Evolutionary conservation across 2,888 invertebrate genomes (phyloP), one percentile per base, ranked within the genome.

Genomic region (Diachrysia chrysitis): DNA sequence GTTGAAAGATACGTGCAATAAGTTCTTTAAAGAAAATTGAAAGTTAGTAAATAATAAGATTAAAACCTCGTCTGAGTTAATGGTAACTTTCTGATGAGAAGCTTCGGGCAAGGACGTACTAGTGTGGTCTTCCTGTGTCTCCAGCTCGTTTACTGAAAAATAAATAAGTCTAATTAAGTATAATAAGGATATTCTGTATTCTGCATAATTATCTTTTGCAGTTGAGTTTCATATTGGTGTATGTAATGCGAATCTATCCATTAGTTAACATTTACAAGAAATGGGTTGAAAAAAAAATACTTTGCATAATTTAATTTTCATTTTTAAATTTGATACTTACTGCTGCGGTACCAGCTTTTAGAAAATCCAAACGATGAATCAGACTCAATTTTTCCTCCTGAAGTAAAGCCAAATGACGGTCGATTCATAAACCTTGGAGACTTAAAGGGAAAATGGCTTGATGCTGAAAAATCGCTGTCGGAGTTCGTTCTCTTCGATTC

Each of bases 141-240:
- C 95, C 84, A 96, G 88, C 82, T 96, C 95, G 84, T 96, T 96
- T 85, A 96, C 96, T 96, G 92, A 81, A 95, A 95, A 21, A 25
- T 19, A 57, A 66, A 46, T 17, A 1, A 32, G 16, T 35, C n/a
- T 16, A 32, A 32, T 46, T 46, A 17, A n/a, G 7, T 2, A 29
- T 29, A n/a, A 5, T 29, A 5, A 29, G 29, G 7, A 29, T 7
- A 29, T 4, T 29, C 7, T 29, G 6, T 29, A 29, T 6, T 29
- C 7, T 29, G 29, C 29, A 7, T 7, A 29, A 29, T 5, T 29
- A 7, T 29, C 29, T 29, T 7, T 29, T 29, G 29, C 6, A 29
- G 2, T 29, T 29, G 29, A 29, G 29, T 29, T 29, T 29, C 29
- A 29, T 2, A 32, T 32, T 32, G 10, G 10, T 10, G 10, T 10